phyloP scores from a whole-genome alignment of 2,888 invertebrate genomes.

The Protula sp. region DNA sequence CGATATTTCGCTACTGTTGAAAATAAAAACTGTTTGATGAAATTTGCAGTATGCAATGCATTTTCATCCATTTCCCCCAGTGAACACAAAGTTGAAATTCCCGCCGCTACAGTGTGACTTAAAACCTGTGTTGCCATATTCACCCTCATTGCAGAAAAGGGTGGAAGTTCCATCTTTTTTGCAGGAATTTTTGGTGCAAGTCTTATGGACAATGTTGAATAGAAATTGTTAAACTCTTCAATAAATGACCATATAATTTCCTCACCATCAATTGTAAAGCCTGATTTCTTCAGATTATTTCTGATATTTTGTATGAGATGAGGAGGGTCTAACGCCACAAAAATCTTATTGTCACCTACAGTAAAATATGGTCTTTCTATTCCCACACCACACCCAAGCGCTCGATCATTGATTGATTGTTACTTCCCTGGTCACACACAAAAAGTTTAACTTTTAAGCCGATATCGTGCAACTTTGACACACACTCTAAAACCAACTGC shows the following conservation, averaged over 20 bases:
- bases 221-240: conserved; percentile 2
- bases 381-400: conserved; percentile 3
- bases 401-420: conserved; percentile 5
- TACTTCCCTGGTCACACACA: conserved; percentile 11
- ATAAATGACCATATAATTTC: too few relatives aligned
- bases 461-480: too few relatives aligned
- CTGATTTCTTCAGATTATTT: conserved; percentile 8
- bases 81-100: background rate
- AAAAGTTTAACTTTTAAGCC: conserved; percentile 3
- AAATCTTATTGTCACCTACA: conserved; percentile 1
- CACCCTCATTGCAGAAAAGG: background rate
- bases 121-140: too few relatives aligned
- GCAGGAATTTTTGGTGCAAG: conserved; percentile 2
- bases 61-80: background rate
- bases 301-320: conserved; percentile 10
- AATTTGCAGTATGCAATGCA: conserved; percentile 9
- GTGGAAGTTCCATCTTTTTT: background rate
- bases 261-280: conserved; percentile 1
- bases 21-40: too few relatives aligned
- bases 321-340: conserved; percentile 10
- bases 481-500: too few relatives aligned
- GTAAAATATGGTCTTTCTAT: conserved; percentile 4
- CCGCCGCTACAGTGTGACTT: too few relatives aligned
- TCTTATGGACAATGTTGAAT: background rate
- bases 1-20: too few relatives aligned